These are phyloP conservation scores for Nephrocerus scutellatus DNA, from an alignment of 2,888 invertebrate genomes.

Conservation along the genomic window DNA sequence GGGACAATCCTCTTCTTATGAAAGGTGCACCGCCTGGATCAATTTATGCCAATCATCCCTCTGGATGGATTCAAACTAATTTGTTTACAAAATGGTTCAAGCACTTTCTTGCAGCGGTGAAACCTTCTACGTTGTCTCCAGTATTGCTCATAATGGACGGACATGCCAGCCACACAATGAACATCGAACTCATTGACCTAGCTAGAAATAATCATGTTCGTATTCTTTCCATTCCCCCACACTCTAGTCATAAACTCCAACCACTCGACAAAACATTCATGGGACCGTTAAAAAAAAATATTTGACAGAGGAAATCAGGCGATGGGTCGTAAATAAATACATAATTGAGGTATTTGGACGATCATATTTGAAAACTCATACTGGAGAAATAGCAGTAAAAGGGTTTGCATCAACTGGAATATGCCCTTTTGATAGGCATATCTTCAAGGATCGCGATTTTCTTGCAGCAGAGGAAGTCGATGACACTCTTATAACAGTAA, in stretches of 20 bases:
- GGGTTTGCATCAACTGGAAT: conserved; percentile 15
- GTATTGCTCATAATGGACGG: conserved; percentile 18
- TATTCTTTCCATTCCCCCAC: conserved; percentile 15
- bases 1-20: conserved; percentile 11
- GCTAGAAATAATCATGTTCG: conserved; percentile 14
- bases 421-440: conserved; percentile 9
- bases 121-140: conserved; percentile 12
- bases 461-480: conserved; percentile 11
- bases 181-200: conserved; percentile 15
- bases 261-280: conserved; percentile 18
- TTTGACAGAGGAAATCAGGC: conserved; percentile 13
- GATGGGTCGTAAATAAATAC: conserved; percentile 13
- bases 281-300: conserved; percentile 18
- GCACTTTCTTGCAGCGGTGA: conserved; percentile 14
- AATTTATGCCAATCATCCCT: conserved; percentile 13
- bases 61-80: conserved; percentile 13
- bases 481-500: too few relatives aligned
- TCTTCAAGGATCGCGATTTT: conserved; percentile 10
- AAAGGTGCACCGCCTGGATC: too few relatives aligned
- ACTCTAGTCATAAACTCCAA: conserved; percentile 18
- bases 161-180: conserved; percentile 16
- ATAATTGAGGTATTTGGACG: conserved; percentile 14
- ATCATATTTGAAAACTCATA: conserved; percentile 11
- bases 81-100: conserved; percentile 17
- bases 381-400: conserved; percentile 14